phyloP scores from a whole-genome alignment of 2,113 vertebrate species.

The Tamias sibiricus region DNA sequence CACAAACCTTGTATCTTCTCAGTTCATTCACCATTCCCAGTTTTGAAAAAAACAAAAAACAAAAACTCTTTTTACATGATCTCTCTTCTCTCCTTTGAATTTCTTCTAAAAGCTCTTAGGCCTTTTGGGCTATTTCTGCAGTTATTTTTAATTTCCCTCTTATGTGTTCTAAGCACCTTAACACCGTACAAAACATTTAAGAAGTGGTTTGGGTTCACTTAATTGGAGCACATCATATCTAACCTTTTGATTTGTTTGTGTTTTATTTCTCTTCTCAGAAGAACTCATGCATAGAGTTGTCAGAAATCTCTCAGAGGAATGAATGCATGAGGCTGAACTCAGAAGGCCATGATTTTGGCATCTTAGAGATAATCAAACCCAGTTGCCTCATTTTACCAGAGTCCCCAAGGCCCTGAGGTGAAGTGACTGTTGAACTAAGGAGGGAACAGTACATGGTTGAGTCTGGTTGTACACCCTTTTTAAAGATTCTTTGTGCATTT shows the following conservation, averaged over 20 bases:
- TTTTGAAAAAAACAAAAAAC: not conserved
- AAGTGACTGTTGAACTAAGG: not conserved
- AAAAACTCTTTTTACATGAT: not conserved
- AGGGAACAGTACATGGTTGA: not conserved
- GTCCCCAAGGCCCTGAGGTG: not conserved
- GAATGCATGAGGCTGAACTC: not conserved
- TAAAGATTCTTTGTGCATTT: not conserved
- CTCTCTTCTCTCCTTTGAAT: not conserved
- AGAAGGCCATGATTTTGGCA: not conserved
- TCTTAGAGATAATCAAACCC: not conserved
- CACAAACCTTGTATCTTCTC: not conserved
- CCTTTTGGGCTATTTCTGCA: not conserved
- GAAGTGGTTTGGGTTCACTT: not conserved
- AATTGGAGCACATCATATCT: not conserved
- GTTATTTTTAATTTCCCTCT: slow-evolving; percentile 29
- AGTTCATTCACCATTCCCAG: not conserved
- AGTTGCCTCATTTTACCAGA: not conserved
- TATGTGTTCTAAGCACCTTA: not conserved
- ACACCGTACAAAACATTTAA: not conserved
- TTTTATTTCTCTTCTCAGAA: slow-evolving; percentile 37
- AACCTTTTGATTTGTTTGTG: not conserved
- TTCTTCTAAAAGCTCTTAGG: slow-evolving; percentile 10
- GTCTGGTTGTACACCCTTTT: not conserved
- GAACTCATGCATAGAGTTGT: not conserved
- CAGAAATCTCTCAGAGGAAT: slow-evolving; percentile 3